Conservation (phyloP, 2,113 vertebrate species). For the Hyperopisus bebe region DNA sequence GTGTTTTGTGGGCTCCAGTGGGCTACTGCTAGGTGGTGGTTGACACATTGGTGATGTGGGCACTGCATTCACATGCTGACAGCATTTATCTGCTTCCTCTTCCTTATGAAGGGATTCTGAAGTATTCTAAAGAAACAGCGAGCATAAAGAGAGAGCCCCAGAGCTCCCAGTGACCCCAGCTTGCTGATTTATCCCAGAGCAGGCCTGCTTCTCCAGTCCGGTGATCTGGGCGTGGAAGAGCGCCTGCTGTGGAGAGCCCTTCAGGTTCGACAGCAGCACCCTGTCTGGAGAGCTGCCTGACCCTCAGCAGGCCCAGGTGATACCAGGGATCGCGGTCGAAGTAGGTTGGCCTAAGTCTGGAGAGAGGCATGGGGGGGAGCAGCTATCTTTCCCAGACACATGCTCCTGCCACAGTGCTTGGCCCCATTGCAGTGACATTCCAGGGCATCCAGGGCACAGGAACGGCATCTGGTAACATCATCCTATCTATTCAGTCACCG, state of each 20-base stretch:
- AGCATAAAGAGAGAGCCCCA: background rate
- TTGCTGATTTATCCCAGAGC: background rate
- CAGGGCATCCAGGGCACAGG: background rate
- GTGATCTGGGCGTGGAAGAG: background rate
- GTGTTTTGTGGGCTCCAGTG: background rate
- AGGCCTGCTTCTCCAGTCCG: background rate
- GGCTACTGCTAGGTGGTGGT: background rate
- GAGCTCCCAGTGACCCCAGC: background rate
- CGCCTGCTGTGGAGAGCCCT: background rate
- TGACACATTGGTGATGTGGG: background rate
- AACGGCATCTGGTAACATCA: background rate
- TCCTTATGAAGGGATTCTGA: background rate
- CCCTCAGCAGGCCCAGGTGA: constrained; percentile 1
- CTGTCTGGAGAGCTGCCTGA: constrained; percentile 18
- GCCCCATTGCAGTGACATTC: background rate
- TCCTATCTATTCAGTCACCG: background rate
- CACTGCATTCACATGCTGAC: background rate
- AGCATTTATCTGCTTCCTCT: background rate
- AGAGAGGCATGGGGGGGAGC: background rate
- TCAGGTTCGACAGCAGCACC: background rate
- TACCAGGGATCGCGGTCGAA: background rate
- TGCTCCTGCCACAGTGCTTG: background rate
- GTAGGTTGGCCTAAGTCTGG: background rate
- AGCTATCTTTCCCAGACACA: background rate
- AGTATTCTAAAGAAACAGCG: background rate